Percentiles rank a stretch among this genome's conserved stretches.
Evolutionary conservation across 2,113 vertebrate species (phyloP).

Genomic region (Pungitius pungitius): DNA sequence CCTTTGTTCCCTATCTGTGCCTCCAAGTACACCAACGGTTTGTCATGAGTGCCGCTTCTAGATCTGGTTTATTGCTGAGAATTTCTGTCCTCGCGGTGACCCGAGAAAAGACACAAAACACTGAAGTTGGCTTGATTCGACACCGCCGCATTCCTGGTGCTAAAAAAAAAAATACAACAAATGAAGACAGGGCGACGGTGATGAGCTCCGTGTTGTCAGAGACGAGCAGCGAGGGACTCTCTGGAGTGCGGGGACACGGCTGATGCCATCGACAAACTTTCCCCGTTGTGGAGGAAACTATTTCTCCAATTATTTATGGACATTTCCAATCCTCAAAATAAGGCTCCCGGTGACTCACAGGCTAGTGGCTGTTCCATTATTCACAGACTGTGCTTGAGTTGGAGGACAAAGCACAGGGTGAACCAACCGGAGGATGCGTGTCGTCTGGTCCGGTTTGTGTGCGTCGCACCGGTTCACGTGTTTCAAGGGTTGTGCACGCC

Average conservation of each 20-base stretch:
- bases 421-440: slow-evolving; percentile 3
- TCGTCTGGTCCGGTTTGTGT: slow-evolving; percentile 5
- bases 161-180: slow-evolving; percentile 2
- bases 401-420: slow-evolving; percentile 23
- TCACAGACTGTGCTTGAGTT: slow-evolving; percentile 43
- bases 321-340: not conserved
- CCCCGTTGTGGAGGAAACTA: not conserved
- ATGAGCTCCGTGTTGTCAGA: no score
- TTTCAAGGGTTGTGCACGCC: not conserved
- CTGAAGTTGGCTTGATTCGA: not conserved
- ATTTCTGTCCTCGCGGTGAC: no score
- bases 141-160: not conserved
- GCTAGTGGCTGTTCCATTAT: slow-evolving; percentile 61
- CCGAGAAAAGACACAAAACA: not conserved
- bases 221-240: no score
- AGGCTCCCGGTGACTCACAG: slow-evolving; percentile 50
- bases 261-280: slow-evolving; percentile 10
- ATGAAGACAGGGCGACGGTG: no score
- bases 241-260: not conserved
- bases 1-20: not conserved
- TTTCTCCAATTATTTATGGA: not conserved
- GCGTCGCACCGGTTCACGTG: not conserved
- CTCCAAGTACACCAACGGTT: not conserved
- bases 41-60: not conserved
- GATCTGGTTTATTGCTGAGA: not conserved